Conservation (phyloP, 2,113 vertebrate genomes). For the Anarrhichthys ocellatus region DNA sequence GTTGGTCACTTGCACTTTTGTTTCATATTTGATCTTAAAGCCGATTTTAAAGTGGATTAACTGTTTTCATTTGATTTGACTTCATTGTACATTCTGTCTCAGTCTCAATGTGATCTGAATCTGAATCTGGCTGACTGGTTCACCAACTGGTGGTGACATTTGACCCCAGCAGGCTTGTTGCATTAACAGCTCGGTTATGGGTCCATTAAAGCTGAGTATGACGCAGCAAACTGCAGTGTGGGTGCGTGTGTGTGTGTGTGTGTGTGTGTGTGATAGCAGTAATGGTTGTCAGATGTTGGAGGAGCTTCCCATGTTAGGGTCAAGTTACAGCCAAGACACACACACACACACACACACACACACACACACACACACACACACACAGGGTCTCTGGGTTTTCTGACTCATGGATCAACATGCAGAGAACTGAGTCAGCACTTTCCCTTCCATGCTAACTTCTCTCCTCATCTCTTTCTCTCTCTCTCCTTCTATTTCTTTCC, state of each 20-base stretch:
- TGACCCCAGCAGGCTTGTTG: conserved; percentile 39
- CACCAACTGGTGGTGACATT: conserved; percentile 31
- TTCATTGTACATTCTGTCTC: neutral
- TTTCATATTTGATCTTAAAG: too few species aligned
- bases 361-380: conserved; percentile 15
- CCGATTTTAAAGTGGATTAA: neutral
- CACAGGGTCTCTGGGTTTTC: conserved; percentile 55
- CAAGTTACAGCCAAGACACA: conserved; percentile 59
- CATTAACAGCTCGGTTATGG: conserved; percentile 55
- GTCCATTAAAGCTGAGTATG: conserved; percentile 51
- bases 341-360: conserved; percentile 25
- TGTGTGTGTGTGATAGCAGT: conserved; percentile 54
- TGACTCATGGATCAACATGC: conserved; percentile 74
- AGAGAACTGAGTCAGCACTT: conserved; percentile 69
- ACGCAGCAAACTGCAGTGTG: conserved; percentile 49
- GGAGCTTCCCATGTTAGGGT: conserved; percentile 65
- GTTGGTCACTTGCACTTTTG: too few species aligned
- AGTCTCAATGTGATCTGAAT: neutral
- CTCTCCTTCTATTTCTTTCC: neutral
- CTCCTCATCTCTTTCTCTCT: conserved; percentile 4
- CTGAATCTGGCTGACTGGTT: neutral
- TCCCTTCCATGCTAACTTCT: conserved; percentile 29
- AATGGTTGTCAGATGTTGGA: conserved; percentile 75
- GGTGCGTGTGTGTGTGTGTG: conserved; percentile 40
- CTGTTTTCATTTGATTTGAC: neutral